A percentile compares a stretch with the other conserved stretches of the same genome.
Evolutionary conservation across 2,797 vertebrate genomes (phyloP).

Genomic region (Semaprochilodus insignis): DNA sequence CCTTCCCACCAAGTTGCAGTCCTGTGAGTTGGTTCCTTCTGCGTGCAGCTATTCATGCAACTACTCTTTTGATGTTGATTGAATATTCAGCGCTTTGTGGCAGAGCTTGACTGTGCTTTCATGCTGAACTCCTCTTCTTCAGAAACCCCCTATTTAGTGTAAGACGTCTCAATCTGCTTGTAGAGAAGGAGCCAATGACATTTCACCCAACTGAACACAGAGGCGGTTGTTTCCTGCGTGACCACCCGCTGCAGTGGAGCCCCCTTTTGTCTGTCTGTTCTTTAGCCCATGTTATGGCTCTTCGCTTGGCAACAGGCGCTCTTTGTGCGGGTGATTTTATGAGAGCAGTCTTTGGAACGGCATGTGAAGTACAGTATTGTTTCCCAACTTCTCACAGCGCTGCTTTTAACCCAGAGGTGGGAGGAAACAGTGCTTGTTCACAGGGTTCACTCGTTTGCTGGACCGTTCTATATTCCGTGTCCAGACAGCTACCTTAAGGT

Average conservation of each 20-base stretch:
- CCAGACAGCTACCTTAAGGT: no score
- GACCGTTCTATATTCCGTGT: no score
- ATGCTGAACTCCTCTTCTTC: neutral
- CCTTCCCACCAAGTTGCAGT: no score
- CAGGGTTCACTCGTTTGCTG: no score
- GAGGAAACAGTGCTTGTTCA: neutral
- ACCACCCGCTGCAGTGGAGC: constrained; percentile 8
- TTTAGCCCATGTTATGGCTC: constrained; percentile 32
- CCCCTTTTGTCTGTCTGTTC: constrained; percentile 17
- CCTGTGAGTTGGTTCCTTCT: no score
- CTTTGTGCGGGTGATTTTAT: constrained; percentile 38
- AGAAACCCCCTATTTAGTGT: neutral
- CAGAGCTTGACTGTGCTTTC: neutral
- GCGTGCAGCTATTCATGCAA: no score
- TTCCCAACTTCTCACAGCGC: constrained; percentile 25
- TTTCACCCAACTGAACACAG: constrained; percentile 23
- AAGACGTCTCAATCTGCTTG: neutral
- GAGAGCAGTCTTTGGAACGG: constrained; percentile 26
- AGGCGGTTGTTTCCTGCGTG: constrained; percentile 8
- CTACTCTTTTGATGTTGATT: no score
- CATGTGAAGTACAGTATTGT: constrained; percentile 42
- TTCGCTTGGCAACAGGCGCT: constrained; percentile 50
- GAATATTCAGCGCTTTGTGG: no score
- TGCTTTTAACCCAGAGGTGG: constrained; percentile 17
- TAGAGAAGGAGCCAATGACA: neutral